These are phyloP conservation scores for Goniozus legneri DNA, from an alignment of 1,140 invertebrate species.

Conservation along the genomic window DNA sequence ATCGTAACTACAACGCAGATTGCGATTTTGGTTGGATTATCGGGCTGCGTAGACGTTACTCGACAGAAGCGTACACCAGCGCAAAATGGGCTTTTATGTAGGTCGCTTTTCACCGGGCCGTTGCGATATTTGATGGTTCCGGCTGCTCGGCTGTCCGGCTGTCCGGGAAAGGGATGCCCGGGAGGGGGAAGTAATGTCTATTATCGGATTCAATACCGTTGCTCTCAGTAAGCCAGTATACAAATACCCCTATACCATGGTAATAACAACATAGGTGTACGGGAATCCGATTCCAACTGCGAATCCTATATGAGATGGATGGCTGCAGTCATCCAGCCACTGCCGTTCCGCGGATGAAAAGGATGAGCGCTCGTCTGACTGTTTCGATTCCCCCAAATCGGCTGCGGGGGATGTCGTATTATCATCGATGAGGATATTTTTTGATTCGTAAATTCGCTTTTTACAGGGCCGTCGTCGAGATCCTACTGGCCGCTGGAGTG, in stretches of 20 bases:
- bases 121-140: slow-evolving; percentile 11
- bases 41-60: too few species aligned
- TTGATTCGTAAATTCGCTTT: slow-evolving; percentile 8
- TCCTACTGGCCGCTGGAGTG: slow-evolving; percentile 79
- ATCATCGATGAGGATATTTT: slow-evolving; percentile 1
- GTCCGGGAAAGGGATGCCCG: slow-evolving; percentile 8
- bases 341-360: too few species aligned
- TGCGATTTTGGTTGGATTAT: too few species aligned
- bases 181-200: slow-evolving; percentile 43
- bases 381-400: slow-evolving; percentile 7
- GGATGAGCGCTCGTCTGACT: too few species aligned
- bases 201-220: slow-evolving; percentile 55
- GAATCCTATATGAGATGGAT: slow-evolving; percentile 40
- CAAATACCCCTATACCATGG: slow-evolving; percentile 52
- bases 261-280: slow-evolving; percentile 51
- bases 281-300: slow-evolving; percentile 41
- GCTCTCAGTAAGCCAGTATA: slow-evolving; percentile 52
- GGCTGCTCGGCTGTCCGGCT: not conserved
- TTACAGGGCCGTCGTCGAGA: slow-evolving; percentile 77
- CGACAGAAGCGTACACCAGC: too few species aligned
- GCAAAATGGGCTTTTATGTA: too few species aligned
- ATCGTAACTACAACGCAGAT: too few species aligned
- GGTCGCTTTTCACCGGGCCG: not conserved
- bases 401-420: slow-evolving; percentile 11
- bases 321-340: slow-evolving; percentile 26